phyloP scores from a whole-genome alignment of 2,113 vertebrate genomes.

The Calcarius ornatus region DNA sequence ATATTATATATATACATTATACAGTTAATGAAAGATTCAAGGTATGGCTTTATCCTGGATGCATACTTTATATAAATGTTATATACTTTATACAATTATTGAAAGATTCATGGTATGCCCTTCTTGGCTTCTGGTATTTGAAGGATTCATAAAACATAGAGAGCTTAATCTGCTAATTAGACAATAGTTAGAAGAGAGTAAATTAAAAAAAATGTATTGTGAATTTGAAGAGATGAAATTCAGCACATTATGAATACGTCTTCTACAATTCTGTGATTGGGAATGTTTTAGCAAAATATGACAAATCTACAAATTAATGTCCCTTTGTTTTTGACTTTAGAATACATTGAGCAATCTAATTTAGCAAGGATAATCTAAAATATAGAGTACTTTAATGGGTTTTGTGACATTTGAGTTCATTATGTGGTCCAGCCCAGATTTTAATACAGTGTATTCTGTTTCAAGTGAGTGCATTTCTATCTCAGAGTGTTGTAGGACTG shows the following conservation, averaged over 20 bases:
- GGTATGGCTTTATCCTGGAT: neutral
- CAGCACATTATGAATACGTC: accelerated
- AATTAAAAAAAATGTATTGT: neutral
- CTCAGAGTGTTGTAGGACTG: neutral
- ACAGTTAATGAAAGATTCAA: neutral
- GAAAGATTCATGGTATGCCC: neutral
- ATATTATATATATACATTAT: too few species aligned
- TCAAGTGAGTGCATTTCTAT: neutral
- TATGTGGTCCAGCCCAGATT: neutral
- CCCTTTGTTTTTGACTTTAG: neutral
- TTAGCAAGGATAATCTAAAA: neutral
- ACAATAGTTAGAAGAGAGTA: neutral
- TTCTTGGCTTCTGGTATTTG: neutral
- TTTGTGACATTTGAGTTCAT: neutral
- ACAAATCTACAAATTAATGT: neutral
- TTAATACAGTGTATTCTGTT: neutral
- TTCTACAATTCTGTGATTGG: neutral
- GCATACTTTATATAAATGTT: too few species aligned
- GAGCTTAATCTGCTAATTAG: neutral
- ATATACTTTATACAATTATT: neutral
- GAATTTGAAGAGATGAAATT: neutral
- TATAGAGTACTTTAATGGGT: neutral
- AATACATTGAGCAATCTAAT: neutral
- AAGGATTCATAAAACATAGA: neutral
- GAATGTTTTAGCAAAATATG: neutral